These are phyloP conservation scores for Rhizomys pruinosus DNA, from an alignment of 2,113 vertebrate species.

Conservation along the genomic window DNA sequence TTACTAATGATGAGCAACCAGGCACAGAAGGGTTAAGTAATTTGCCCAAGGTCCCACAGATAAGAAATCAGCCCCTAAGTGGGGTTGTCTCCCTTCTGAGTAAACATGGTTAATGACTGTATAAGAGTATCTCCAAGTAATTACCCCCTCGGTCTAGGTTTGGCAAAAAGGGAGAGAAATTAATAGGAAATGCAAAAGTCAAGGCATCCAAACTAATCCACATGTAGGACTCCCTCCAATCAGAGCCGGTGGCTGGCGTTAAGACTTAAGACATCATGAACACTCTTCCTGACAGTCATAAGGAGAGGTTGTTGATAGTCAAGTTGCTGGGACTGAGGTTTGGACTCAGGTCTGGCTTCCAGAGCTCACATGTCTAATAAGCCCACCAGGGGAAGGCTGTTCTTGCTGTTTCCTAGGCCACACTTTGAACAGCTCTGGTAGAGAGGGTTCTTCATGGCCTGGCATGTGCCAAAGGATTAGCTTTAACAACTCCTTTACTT, in stretches of 20 bases:
- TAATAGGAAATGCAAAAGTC: neutral
- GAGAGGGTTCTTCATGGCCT: neutral
- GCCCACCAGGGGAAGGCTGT: too few species aligned
- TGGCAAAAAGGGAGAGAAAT: neutral
- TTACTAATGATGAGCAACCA: neutral
- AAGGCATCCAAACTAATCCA: neutral
- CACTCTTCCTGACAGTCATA: neutral
- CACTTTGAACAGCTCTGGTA: neutral
- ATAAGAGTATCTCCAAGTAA: neutral
- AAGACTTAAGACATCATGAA: rapidly evolving
- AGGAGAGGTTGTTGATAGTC: neutral
- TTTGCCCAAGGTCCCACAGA: neutral
- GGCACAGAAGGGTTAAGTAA: neutral
- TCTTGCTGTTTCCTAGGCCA: neutral
- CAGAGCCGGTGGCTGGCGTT: neutral
- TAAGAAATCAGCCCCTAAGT: neutral
- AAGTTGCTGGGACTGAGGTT: neutral
- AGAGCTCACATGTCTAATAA: too few species aligned
- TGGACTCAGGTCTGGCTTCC: neutral
- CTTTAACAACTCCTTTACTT: neutral
- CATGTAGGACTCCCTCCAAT: too few species aligned
- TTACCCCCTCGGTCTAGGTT: neutral
- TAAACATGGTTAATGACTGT: too few species aligned
- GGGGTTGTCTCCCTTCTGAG: too few species aligned
- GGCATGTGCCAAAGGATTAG: neutral